These are phyloP conservation scores for Drosophila punjabiensis DNA, from an alignment of 1,140 invertebrate genomes.

Conservation along the genomic window DNA sequence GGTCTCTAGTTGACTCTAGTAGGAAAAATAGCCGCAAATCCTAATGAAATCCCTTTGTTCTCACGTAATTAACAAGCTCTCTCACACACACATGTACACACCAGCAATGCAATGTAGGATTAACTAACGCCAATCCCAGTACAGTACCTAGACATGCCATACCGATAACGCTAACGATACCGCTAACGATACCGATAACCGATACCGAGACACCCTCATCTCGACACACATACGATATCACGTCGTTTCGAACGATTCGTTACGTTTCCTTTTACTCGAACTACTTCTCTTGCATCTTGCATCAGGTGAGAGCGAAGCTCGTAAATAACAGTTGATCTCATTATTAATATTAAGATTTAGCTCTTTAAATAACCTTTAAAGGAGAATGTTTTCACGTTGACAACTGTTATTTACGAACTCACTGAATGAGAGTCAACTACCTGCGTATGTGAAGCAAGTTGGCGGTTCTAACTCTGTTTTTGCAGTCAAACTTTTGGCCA, in stretches of 20 bases:
- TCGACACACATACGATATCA: conserved; percentile 19
- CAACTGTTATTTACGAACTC: neutral
- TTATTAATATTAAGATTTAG: neutral
- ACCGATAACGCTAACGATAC: neutral
- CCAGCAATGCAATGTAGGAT: conserved; percentile 25
- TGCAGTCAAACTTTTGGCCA: neutral
- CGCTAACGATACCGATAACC: neutral
- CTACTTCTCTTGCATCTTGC: neutral
- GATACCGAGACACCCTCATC: conserved; percentile 17
- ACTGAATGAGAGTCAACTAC: conserved; percentile 1
- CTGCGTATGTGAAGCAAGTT: conserved; percentile 31
- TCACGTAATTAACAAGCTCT: conserved; percentile 16
- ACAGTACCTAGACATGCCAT: conserved; percentile 27
- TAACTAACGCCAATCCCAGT: conserved; percentile 16
- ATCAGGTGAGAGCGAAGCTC: neutral
- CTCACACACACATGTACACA: conserved; percentile 5
- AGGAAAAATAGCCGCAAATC: conserved; percentile 11
- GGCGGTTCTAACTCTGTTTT: conserved; percentile 50
- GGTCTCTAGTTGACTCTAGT: conserved; percentile 21
- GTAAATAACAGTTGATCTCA: neutral
- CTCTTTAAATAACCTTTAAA: neutral
- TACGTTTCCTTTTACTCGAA: neutral
- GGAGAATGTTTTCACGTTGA: neutral
- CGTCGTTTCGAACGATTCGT: neutral
- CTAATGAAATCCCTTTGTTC: conserved; percentile 1